Percentiles rank a stretch among this genome's conserved stretches.
phyloP scores from a whole-genome alignment of 1,140 invertebrate genomes.

The Lordiphosa mommai region DNA sequence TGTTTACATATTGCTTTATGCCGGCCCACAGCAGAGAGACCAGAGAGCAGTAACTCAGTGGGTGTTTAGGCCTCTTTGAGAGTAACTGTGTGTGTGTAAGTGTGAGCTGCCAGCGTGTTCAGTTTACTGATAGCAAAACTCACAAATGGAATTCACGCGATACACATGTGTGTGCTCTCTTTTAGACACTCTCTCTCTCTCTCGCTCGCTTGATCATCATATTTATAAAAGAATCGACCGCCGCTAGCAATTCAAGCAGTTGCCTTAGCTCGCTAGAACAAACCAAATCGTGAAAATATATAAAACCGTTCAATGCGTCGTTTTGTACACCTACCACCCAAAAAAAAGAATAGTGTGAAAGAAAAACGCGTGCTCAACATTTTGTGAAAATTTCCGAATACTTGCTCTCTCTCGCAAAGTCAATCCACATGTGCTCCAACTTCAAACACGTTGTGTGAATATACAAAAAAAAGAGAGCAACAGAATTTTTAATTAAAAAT shows the following conservation, averaged over 20 bases:
- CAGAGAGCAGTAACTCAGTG: background rate
- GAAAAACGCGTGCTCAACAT: constrained; percentile 20
- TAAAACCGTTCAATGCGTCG: constrained; percentile 1
- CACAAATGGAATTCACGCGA: constrained; percentile 64
- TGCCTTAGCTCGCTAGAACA: constrained; percentile 68
- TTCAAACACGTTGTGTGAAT: constrained; percentile 49
- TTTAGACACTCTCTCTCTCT: constrained; percentile 25
- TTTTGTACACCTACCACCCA: constrained; percentile 9
- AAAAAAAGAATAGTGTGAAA: constrained; percentile 4
- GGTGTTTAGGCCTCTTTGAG: background rate
- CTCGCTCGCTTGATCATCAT: constrained; percentile 33
- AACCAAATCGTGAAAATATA: constrained; percentile 29
- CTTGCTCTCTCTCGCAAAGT: constrained; percentile 16
- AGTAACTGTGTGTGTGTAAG: background rate
- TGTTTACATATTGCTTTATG: constrained; percentile 68
- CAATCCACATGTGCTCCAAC: constrained; percentile 48
- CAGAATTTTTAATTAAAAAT: constrained; percentile 10
- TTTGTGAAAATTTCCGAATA: constrained; percentile 18
- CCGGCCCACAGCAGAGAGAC: constrained; percentile 19
- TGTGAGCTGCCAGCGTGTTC: constrained; percentile 47
- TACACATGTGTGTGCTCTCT: constrained; percentile 50
- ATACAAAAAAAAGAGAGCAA: constrained; percentile 9
- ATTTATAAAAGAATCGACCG: constrained; percentile 73
- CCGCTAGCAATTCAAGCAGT: constrained; percentile 64
- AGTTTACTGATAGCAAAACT: constrained; percentile 56